Percentiles rank a stretch among this genome's conserved stretches.
Evolutionary conservation across 2,888 invertebrate genomes (phyloP).

Genomic region (Saturnia pavonia): DNA sequence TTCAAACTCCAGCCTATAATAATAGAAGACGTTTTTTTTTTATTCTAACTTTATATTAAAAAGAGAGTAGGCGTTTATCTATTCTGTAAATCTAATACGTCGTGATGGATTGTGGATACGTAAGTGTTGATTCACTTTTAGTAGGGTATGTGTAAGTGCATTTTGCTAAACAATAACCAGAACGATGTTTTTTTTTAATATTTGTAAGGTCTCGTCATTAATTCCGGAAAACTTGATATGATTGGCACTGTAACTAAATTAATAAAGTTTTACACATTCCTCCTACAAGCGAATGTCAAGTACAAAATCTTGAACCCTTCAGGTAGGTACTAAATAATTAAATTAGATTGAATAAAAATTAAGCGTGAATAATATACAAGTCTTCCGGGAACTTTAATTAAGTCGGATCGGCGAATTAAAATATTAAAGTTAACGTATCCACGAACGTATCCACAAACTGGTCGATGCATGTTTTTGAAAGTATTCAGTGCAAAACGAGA

Average conservation of each 20-base stretch:
- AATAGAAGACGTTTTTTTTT: neutral
- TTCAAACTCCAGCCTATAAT: neutral
- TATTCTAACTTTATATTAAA: no score
- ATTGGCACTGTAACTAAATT: neutral
- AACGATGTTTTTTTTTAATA: no score
- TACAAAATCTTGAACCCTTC: neutral
- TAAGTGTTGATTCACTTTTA: no score
- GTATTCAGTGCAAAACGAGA: constrained; percentile 53
- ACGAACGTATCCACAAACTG: constrained; percentile 41
- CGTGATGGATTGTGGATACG: no score
- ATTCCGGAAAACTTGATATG: neutral
- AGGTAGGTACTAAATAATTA: neutral
- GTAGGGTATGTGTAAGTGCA: no score
- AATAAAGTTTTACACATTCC: neutral
- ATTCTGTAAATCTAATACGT: no score
- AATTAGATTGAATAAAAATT: neutral
- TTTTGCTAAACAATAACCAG: no score
- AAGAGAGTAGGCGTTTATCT: no score
- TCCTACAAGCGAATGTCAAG: neutral
- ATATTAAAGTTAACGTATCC: constrained; percentile 37
- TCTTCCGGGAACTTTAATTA: constrained; percentile 22
- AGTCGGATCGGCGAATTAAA: constrained; percentile 43
- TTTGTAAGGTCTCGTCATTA: no score
- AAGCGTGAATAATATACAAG: constrained; percentile 1
- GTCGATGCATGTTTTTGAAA: constrained; percentile 55